Base-by-base conservation (phyloP, 53 echinoderm and acorn worm species). In the Pentamera pediparva region DNA sequence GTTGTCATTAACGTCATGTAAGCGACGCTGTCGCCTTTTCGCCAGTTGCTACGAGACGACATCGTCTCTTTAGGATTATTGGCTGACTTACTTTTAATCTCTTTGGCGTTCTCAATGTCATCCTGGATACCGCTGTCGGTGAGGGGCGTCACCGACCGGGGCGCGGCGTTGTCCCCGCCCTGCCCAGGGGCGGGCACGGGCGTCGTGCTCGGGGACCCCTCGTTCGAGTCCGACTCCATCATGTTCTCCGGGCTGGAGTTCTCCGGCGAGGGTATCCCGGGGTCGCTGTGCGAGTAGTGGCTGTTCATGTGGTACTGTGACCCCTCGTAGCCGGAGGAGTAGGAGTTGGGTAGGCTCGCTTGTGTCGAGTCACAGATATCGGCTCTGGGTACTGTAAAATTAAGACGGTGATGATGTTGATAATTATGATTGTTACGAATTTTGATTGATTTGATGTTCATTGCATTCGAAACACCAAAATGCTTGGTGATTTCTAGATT, bases 301-400 rank as follows among this genome's bases (percentile, higher is more conserved):
- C 40, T 82, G 81, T 77, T 67, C 52, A 39, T 83, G 77, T 69
- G 75, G 36, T 77, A 76, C 35, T 67, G 76, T 25, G 57, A 78
- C 62, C 63, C 78, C 8, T 78, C 76, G 62, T 72, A 72, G 12
- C 22, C 36, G 36, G 32, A 21, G 20, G 52, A 32, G 54, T 72
- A 52, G 2, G 73, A 53, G 29, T 32, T 72, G 35, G 73, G 73
- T 28, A 72, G 54, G 52, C 28, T 37, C 34, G 73, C 52, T 26
- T 52, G 52, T 6, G 73, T 72, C 27, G 73, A 52, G 20, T 72
- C 73, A 52, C 73, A 72, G 34, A 57, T 57, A 31, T 57, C 58
- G 13, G 58, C 58, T 57, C 58, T 57, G 58, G 58, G 32, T 32
- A 57, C 58, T 57, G n/a, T n/a, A n/a, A n/a, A n/a, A n/a, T n/a